These are phyloP conservation scores for Drosophila dives DNA, from an alignment of 2,888 invertebrate genomes.

Conservation along the genomic window DNA sequence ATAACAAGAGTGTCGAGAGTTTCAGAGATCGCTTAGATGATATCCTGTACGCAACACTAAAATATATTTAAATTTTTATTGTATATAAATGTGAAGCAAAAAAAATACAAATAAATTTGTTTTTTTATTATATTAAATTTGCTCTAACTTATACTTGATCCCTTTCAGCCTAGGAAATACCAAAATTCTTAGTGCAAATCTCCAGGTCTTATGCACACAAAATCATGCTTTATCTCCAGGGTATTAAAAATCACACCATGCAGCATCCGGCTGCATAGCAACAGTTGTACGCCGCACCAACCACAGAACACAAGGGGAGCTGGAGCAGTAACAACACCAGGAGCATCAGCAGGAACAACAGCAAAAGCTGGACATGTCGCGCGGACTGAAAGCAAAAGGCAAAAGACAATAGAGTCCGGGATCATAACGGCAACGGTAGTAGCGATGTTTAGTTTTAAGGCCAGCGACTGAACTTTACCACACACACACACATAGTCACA, in stretches of 20 bases:
- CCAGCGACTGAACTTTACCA: slow-evolving; percentile 11
- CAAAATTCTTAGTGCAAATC: background rate
- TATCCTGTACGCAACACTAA: background rate
- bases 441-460: slow-evolving; percentile 47
- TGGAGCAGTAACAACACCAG: slow-evolving; percentile 9
- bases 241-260: background rate
- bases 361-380: slow-evolving; percentile 27
- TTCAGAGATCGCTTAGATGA: background rate
- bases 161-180: background rate
- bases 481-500: slow-evolving; percentile 27
- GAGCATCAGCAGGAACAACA: slow-evolving; percentile 14
- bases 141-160: background rate
- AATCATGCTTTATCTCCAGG: background rate
- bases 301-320: slow-evolving; percentile 15
- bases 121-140: background rate
- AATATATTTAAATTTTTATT: background rate
- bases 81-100: no score
- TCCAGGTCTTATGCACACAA: background rate
- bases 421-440: slow-evolving; percentile 39
- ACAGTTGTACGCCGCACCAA: slow-evolving; percentile 34
- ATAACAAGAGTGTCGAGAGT: background rate
- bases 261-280: slow-evolving; percentile 37
- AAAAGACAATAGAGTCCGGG: slow-evolving; percentile 43
- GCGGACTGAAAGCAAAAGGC: slow-evolving; percentile 39
- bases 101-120: no score